These are phyloP conservation scores for Microplitis manilae DNA, from an alignment of 2,888 invertebrate species.

Conservation along the genomic window DNA sequence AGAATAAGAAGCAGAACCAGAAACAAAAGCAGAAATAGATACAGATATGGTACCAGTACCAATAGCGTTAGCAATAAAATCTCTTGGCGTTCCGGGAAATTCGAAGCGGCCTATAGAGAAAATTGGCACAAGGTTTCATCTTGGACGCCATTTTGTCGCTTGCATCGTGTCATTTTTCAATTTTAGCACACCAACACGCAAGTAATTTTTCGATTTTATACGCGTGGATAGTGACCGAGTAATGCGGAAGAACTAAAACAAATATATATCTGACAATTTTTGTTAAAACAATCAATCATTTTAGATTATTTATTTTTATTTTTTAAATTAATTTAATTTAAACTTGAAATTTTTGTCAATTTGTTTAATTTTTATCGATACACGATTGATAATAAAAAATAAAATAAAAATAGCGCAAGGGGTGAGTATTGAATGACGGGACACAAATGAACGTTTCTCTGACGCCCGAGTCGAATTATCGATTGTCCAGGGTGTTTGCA, in stretches of 20 bases:
- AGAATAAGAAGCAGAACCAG: too few species aligned
- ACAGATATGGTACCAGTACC: too few species aligned
- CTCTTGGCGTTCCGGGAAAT: conserved; percentile 57
- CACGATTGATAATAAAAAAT: not conserved
- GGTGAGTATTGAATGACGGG: conserved; percentile 3
- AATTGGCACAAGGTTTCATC: conserved; percentile 66
- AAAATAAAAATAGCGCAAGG: not conserved
- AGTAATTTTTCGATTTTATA: not conserved
- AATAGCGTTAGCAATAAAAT: not conserved
- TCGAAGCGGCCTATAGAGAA: conserved; percentile 52
- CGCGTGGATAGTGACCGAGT: not conserved
- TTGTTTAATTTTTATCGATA: not conserved
- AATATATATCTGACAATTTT: too few species aligned
- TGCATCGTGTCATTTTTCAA: conserved; percentile 32
- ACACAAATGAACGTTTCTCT: conserved; percentile 14
- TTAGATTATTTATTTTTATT: too few species aligned
- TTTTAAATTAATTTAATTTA: too few species aligned
- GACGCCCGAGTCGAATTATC: conserved; percentile 19
- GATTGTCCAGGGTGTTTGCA: conserved; percentile 19
- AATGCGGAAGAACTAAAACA: not conserved
- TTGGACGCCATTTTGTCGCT: conserved; percentile 40
- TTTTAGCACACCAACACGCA: conserved; percentile 25
- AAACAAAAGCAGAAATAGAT: too few species aligned
- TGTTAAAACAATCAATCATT: too few species aligned
- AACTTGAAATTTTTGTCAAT: too few species aligned